A percentile compares a stretch with the other conserved stretches of the same genome.
phyloP scores from a whole-genome alignment of 2,888 invertebrate genomes.

The Creontiades dilutus region DNA sequence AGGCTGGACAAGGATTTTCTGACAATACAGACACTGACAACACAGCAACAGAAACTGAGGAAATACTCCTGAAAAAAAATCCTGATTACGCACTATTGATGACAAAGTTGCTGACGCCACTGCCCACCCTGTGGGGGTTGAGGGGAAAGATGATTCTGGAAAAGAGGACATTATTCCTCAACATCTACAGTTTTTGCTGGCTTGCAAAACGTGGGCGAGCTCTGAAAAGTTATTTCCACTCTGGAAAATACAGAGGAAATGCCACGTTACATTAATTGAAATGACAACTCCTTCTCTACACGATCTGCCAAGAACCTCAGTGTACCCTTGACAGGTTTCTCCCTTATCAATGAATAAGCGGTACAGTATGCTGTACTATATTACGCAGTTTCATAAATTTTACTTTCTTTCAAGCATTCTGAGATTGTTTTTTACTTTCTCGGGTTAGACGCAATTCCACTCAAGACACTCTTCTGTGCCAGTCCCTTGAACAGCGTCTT shows the following conservation, averaged over 20 bases:
- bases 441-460: not conserved
- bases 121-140: not conserved
- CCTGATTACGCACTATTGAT: not conserved
- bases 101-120: not conserved
- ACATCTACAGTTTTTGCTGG: constrained; percentile 10
- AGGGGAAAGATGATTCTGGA: not conserved
- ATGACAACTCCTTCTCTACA: constrained; percentile 5
- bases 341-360: not conserved
- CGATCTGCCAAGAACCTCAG: not conserved
- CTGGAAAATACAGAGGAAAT: constrained; percentile 18
- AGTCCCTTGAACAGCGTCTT: not conserved
- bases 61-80: not conserved
- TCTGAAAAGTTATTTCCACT: constrained; percentile 19
- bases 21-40: too few relatives aligned
- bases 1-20: too few relatives aligned
- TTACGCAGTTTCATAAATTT: not conserved
- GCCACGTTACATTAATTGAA: not conserved
- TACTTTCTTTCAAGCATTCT: constrained; percentile 21
- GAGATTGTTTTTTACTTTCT: constrained; percentile 10
- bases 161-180: constrained; percentile 16
- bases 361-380: not conserved
- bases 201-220: constrained; percentile 25
- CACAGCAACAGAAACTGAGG: too few relatives aligned
- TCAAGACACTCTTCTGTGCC: not conserved
- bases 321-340: constrained; percentile 26